phyloP scores from a whole-genome alignment of 64 coral and sea anemone species.

The Actinia tenebrosa region DNA sequence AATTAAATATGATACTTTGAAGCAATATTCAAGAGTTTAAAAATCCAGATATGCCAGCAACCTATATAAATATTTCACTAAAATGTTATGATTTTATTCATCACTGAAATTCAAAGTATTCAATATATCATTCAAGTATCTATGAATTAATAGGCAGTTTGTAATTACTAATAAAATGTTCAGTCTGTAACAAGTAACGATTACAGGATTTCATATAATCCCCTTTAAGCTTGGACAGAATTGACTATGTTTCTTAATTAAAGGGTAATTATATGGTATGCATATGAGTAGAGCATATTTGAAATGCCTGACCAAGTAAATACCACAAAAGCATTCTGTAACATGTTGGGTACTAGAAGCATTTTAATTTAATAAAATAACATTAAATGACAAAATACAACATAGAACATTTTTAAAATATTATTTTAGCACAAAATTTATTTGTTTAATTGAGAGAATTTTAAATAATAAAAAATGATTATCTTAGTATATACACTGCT shows the following conservation, averaged over 20 bases:
- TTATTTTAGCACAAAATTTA: slow-evolving; percentile 4
- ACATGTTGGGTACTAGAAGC: neutral
- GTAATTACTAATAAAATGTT: neutral
- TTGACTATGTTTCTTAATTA: neutral
- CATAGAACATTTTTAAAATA: neutral
- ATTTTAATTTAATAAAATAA: neutral
- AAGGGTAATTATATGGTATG: neutral
- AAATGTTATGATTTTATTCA: too few relatives aligned
- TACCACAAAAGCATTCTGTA: neutral
- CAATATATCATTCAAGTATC: too few relatives aligned
- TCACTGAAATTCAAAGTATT: too few relatives aligned
- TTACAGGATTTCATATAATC: neutral
- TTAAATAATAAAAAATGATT: neutral
- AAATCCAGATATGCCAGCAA: too few relatives aligned
- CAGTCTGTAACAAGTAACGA: neutral
- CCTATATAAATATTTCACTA: too few relatives aligned
- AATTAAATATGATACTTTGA: neutral
- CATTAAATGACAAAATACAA: neutral
- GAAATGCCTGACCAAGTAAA: neutral
- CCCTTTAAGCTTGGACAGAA: neutral
- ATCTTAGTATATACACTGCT: neutral
- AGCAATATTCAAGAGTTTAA: neutral
- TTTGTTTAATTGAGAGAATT: neutral
- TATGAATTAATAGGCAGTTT: neutral
- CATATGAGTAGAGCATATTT: neutral